phyloP scores from a whole-genome alignment of 2,888 invertebrate species.

The Buathra laborator region DNA sequence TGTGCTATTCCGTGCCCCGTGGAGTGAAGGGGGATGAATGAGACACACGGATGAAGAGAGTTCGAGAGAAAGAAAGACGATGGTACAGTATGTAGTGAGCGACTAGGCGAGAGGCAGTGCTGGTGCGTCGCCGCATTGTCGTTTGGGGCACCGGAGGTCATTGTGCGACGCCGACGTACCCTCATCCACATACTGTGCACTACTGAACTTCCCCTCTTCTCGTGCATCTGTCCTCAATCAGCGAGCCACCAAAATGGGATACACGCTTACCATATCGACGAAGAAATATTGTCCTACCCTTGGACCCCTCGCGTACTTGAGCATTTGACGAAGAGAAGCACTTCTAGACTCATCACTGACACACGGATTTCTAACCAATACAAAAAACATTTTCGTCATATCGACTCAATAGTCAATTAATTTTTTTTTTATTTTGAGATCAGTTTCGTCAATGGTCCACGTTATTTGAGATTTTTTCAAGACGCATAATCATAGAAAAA shows the following conservation, averaged over 20 bases:
- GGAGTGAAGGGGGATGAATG: constrained; percentile 60
- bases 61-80: constrained; percentile 67
- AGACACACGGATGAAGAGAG: constrained; percentile 53
- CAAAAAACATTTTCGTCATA: constrained; percentile 25
- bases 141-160: constrained; percentile 76
- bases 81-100: constrained; percentile 34
- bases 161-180: constrained; percentile 80
- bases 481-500: too few relatives aligned
- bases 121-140: constrained; percentile 80
- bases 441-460: not conserved
- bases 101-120: constrained; percentile 73
- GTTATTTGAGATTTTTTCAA: too few relatives aligned
- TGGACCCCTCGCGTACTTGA: constrained; percentile 53
- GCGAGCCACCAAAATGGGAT: constrained; percentile 82
- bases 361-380: constrained; percentile 40
- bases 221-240: constrained; percentile 85
- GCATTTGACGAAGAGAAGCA: constrained; percentile 26
- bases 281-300: constrained; percentile 78
- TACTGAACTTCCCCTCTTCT: constrained; percentile 79
- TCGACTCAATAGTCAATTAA: not conserved
- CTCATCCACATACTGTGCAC: constrained; percentile 78
- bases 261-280: constrained; percentile 74
- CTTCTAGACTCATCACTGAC: constrained; percentile 54
- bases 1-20: constrained; percentile 43
- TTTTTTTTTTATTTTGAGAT: not conserved